Base-by-base conservation (phyloP, 2,113 vertebrate species). In the Sphaerodactylus townsendi region DNA sequence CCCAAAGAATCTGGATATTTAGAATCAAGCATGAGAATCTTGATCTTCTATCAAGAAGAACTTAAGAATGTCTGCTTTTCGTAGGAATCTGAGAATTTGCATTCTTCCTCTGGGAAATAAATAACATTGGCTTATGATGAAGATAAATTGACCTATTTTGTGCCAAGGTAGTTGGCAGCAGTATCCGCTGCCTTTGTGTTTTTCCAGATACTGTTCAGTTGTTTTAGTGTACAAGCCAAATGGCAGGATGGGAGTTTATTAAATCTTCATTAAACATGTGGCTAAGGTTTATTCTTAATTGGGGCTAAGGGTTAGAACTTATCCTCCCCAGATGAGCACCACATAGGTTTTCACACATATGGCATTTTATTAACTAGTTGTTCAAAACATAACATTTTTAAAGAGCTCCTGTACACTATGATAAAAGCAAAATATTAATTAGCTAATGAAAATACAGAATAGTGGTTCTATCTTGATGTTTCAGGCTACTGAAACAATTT, bases 91-190 rank as follows among this genome's bases (percentile, higher is more conserved):
- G 72, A 77, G 82, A 76, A 66, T 48, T 68, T 77, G 82, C 44
- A 76, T 72, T 66, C 23, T 68, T 48, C 33, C 33, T 68, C 33
- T 10, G 4, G 30, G 59, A 19, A 28, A 46, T 75, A 75, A 83
- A 68, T 83, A 83, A 83, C 25, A 37, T 41, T 10, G 35, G n/a
- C 33, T 64, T 77, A 46, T 50, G 35, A 66, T 21, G 71, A 64
- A 53, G 82, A 82, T 44, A 39, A 82, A 82, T 73, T 59, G 80
- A 73, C 19, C 33, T 50, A 72, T 44, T n/a, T 82, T 62, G 50
- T 82, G 80, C 80, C 80, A 82, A 73, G 80, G 44, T 59, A 21
- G 17, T 33, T 73, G 80, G 69, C 80, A 82, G 80, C 53, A 44
- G 44, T 46, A 44, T 72, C 35, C 10, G 53, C 69, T 39, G 6